Evolutionary conservation across 2,888 invertebrate species (phyloP).

Genomic region (Poecilobothrus nobilitatus): DNA sequence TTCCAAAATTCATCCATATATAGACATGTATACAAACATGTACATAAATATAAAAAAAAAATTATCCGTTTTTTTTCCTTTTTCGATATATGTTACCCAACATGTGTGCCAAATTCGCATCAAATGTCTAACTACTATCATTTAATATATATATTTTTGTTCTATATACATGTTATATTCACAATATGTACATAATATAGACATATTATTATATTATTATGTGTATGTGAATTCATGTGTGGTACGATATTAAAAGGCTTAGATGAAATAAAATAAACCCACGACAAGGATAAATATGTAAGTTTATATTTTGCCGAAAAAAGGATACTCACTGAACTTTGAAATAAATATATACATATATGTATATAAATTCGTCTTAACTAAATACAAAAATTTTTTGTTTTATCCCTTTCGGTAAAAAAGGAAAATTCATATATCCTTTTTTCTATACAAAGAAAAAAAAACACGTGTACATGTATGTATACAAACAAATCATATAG

Average conservation of each 20-base stretch:
- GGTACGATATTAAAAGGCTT: not conserved
- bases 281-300: not conserved
- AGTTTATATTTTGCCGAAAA: too few species aligned
- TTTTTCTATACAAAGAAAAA: too few species aligned
- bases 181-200: too few species aligned
- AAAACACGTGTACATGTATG: not conserved
- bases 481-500: not conserved
- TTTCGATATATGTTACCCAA: not conserved
- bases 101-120: constrained; percentile 6
- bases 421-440: too few species aligned
- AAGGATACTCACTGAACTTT: too few species aligned
- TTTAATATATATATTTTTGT: too few species aligned
- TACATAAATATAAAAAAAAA: not conserved
- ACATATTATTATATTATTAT: too few species aligned
- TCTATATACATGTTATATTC: too few species aligned
- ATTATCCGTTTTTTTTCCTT: not conserved
- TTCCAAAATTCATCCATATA: not conserved
- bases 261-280: not conserved
- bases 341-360: too few species aligned
- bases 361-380: too few species aligned
- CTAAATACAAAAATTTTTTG: too few species aligned
- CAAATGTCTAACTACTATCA: not conserved
- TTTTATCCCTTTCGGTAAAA: too few species aligned
- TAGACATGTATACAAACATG: not conserved
- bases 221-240: not conserved